These are phyloP conservation scores for Dendrolimus houi DNA, from an alignment of 2,888 invertebrate species.

Conservation along the genomic window DNA sequence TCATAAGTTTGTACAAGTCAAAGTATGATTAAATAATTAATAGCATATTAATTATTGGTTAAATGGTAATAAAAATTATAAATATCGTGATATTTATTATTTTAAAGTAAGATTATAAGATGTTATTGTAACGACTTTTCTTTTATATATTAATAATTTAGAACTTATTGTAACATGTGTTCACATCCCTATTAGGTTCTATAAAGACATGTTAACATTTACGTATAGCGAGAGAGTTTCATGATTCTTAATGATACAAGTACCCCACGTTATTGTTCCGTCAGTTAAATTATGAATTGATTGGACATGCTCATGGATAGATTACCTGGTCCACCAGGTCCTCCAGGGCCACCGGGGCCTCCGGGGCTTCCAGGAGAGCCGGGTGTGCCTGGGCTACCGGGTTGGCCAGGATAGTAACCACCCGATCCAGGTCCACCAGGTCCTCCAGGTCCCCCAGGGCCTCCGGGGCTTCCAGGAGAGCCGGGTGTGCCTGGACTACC, in stretches of 20 bases:
- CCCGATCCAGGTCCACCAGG: constrained; percentile 16
- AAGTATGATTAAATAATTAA: too few species aligned
- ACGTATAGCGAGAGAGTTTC: background rate
- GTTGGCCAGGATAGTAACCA: constrained; percentile 19
- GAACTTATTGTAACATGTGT: background rate
- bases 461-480: constrained; percentile 19
- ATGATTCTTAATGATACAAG: constrained; percentile 15
- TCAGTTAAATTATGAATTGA: too few species aligned
- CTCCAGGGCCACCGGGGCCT: constrained; percentile 20
- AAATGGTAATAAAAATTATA: too few species aligned
- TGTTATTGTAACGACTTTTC: background rate
- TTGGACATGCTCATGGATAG: constrained; percentile 1
- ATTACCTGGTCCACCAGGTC: constrained; percentile 30
- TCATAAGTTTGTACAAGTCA: too few species aligned
- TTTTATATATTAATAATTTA: background rate
- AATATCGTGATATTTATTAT: too few species aligned
- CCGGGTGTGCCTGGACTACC: constrained; percentile 24
- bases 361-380: constrained; percentile 24
- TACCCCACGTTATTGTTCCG: too few species aligned
- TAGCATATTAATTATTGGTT: too few species aligned
- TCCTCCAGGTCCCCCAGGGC: constrained; percentile 22
- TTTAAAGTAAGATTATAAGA: too few species aligned
- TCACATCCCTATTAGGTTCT: too few species aligned
- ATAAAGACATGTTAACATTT: too few species aligned
- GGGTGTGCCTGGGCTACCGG: constrained; percentile 19